Conservation (phyloP, 2,888 invertebrate genomes). For the Eugnorisma glareosa region DNA sequence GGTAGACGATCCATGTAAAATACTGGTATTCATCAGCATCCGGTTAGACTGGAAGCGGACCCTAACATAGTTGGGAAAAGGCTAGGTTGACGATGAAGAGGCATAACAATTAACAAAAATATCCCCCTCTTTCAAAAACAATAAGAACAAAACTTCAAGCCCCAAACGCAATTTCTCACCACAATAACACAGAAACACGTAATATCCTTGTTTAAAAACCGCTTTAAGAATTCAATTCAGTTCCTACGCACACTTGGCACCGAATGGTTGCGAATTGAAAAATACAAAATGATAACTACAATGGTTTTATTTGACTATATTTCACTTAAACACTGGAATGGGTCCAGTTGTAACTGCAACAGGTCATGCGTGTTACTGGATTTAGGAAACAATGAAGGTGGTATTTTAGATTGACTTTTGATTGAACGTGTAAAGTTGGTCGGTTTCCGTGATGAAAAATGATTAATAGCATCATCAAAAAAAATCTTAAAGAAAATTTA, state of each 20-base stretch:
- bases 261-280: slow-evolving; percentile 85
- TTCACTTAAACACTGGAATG: slow-evolving; percentile 85
- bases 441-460: background rate
- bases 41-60: too few species aligned
- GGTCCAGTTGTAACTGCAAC: slow-evolving; percentile 83
- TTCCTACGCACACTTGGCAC: slow-evolving; percentile 83
- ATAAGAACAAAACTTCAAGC: too few species aligned
- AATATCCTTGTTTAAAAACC: slow-evolving; percentile 55
- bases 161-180: slow-evolving; percentile 8
- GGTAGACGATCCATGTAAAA: too few species aligned
- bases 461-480: background rate
- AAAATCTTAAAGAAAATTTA: background rate
- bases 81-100: too few species aligned
- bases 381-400: slow-evolving; percentile 65
- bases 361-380: slow-evolving; percentile 80
- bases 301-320: slow-evolving; percentile 86
- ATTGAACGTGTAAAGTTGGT: background rate
- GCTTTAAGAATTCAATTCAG: slow-evolving; percentile 60
- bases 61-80: too few species aligned
- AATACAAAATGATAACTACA: slow-evolving; percentile 89
- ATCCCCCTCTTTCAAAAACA: too few species aligned
- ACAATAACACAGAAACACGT: slow-evolving; percentile 30
- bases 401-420: slow-evolving; percentile 30
- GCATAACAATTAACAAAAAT: too few species aligned
- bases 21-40: too few species aligned